Conservation (phyloP, 64 coral and sea anemone species). For the Montipora efflorescens region DNA sequence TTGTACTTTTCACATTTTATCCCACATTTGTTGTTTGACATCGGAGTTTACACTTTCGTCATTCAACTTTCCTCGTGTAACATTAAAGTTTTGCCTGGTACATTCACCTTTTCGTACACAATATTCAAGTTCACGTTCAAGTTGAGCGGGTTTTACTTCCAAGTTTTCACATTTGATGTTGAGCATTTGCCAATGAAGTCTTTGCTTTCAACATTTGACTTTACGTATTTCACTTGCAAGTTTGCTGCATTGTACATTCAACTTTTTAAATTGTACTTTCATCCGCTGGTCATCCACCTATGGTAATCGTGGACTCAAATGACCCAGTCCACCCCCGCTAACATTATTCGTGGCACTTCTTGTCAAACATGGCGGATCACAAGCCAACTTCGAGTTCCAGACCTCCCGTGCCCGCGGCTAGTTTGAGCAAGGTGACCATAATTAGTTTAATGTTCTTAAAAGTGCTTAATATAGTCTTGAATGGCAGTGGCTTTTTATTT, state of each 20-base stretch:
- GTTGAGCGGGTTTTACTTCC: no score
- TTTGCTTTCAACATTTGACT: neutral
- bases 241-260: neutral
- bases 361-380: neutral
- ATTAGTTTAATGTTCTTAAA: neutral
- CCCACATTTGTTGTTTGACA: no score
- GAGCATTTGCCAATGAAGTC: no score
- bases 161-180: no score
- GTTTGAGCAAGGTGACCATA: neutral
- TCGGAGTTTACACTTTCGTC: no score
- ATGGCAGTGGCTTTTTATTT: conserved; percentile 4
- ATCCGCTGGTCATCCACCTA: neutral
- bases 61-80: no score
- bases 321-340: neutral
- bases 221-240: neutral
- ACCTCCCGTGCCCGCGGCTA: neutral
- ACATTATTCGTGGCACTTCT: neutral
- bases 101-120: no score
- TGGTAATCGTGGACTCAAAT: neutral
- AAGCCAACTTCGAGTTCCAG: no score
- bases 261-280: neutral
- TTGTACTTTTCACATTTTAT: no score
- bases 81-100: no score
- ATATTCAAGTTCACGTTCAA: no score
- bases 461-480: neutral